These are phyloP conservation scores for Dynastes maya DNA, from an alignment of 2,888 invertebrate genomes.

Conservation along the genomic window DNA sequence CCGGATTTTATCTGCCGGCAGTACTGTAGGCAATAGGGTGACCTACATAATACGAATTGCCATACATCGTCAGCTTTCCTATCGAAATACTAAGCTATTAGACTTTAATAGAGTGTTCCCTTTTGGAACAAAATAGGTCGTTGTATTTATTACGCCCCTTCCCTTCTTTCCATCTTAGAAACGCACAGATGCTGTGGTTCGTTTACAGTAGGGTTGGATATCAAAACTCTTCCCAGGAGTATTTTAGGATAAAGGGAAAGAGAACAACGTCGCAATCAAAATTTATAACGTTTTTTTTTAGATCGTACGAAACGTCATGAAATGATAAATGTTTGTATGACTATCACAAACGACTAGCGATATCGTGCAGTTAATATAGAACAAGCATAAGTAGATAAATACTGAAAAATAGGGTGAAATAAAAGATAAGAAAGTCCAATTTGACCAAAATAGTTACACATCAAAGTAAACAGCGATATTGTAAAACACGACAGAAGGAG, in stretches of 20 bases:
- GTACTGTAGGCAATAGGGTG: conserved; percentile 9
- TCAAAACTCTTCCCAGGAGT: neutral
- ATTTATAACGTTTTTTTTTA: conserved; percentile 4
- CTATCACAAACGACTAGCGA: too few relatives aligned
- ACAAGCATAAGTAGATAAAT: too few relatives aligned
- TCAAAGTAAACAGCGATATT: too few relatives aligned
- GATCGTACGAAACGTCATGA: neutral
- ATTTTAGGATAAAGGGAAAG: neutral
- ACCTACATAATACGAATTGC: conserved; percentile 25
- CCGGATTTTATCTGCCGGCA: conserved; percentile 25
- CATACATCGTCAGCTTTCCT: conserved; percentile 39
- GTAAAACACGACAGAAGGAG: too few relatives aligned
- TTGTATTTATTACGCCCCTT: conserved; percentile 14
- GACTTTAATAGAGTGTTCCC: conserved; percentile 54
- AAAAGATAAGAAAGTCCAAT: too few relatives aligned
- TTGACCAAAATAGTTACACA: too few relatives aligned
- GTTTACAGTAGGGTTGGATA: conserved; percentile 13
- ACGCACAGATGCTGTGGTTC: neutral
- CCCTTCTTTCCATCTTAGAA: neutral
- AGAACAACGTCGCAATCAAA: conserved; percentile 7
- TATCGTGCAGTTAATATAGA: too few relatives aligned
- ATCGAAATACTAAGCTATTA: conserved; percentile 55
- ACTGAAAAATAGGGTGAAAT: too few relatives aligned
- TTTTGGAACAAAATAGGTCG: conserved; percentile 47
- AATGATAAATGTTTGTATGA: too few relatives aligned